phyloP scores from a whole-genome alignment of 2,888 invertebrate genomes.

The Cantharis rufa region DNA sequence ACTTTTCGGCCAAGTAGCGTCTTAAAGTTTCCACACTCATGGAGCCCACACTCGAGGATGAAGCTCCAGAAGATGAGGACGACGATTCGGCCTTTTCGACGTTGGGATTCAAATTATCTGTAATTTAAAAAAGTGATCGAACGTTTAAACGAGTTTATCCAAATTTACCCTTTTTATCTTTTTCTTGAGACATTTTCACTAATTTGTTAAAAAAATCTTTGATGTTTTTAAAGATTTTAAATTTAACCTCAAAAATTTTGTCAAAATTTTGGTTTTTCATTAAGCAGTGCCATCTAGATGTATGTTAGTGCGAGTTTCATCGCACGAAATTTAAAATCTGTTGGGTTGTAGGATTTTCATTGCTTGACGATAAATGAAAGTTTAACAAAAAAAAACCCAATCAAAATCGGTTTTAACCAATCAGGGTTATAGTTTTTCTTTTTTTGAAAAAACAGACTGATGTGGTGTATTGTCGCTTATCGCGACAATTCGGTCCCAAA shows the following conservation, averaged over 20 bases:
- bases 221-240: not conserved
- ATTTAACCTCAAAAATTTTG: not conserved
- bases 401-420: too few species aligned
- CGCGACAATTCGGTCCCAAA: too few species aligned
- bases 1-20: constrained; percentile 67
- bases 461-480: too few species aligned
- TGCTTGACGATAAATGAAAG: too few species aligned
- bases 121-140: not conserved
- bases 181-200: not conserved
- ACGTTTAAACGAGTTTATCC: not conserved
- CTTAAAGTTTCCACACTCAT: constrained; percentile 67
- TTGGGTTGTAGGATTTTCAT: too few species aligned
- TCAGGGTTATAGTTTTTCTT: too few species aligned
- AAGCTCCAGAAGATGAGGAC: not conserved
- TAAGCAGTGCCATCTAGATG: not conserved
- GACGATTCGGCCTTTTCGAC: not conserved
- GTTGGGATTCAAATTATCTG: not conserved
- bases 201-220: not conserved
- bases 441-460: too few species aligned
- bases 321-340: too few species aligned
- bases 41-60: constrained; percentile 45
- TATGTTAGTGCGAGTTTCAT: not conserved
- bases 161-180: not conserved
- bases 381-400: too few species aligned
- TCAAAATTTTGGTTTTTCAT: not conserved